Percentiles rank a stretch among this genome's conserved stretches.
Evolutionary conservation across 2,113 vertebrate genomes (phyloP).

Genomic region (Arenaria interpres): DNA sequence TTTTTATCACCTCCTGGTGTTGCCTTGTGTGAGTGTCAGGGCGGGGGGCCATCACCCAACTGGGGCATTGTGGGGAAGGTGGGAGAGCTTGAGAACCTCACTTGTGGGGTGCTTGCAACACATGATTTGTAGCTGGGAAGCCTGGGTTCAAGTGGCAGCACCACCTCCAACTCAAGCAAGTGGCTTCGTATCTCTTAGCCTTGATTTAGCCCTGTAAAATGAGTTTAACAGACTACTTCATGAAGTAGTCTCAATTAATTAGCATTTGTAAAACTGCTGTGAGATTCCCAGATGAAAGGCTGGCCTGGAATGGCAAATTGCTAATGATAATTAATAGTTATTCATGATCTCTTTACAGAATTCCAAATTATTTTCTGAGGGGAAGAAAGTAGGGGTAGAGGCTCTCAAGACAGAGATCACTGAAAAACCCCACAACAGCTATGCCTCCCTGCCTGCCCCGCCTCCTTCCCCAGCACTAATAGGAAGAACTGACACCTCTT

Average conservation of each 20-base stretch:
- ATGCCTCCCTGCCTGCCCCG: not conserved
- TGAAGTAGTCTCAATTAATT: constrained; percentile 61
- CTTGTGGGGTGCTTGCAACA: not conserved
- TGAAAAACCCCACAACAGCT: not conserved
- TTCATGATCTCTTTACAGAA: constrained; percentile 35
- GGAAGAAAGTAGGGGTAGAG: not conserved
- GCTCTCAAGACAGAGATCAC: not conserved
- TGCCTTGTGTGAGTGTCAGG: too few species aligned
- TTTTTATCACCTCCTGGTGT: not conserved
- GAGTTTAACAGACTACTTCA: constrained; percentile 42
- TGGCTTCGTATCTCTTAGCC: not conserved
- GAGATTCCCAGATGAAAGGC: constrained; percentile 59
- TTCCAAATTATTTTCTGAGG: constrained; percentile 21
- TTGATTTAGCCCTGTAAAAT: constrained; percentile 53
- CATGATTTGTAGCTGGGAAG: fast-evolving
- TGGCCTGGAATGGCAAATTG: constrained; percentile 59
- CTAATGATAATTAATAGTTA: constrained; percentile 68
- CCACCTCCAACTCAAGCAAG: not conserved
- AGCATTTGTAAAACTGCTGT: constrained; percentile 47
- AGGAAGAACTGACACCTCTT: not conserved
- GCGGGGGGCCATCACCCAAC: not conserved
- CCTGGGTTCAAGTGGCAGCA: not conserved
- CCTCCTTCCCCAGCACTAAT: not conserved
- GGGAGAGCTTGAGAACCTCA: not conserved
- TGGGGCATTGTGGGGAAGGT: not conserved